Conservation (phyloP, 2,797 vertebrate genomes). For the Hippocampus kuda region DNA sequence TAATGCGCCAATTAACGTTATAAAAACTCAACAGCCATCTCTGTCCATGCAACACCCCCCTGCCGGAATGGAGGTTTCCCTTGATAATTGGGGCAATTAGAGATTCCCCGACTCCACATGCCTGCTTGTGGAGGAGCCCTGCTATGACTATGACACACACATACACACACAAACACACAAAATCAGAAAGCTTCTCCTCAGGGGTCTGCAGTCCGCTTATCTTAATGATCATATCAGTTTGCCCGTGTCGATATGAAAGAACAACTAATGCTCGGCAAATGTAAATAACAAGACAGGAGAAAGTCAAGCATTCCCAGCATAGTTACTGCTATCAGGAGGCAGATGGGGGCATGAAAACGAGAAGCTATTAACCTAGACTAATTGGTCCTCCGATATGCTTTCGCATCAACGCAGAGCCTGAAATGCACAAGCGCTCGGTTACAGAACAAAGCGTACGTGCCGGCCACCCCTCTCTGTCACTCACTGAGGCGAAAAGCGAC, state of each 20-base stretch:
- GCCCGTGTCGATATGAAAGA: constrained; percentile 34
- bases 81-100: constrained; percentile 62
- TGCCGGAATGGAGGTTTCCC: constrained; percentile 56
- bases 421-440: not conserved
- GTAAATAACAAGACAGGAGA: constrained; percentile 51
- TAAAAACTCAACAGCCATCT: constrained; percentile 24
- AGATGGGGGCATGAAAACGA: not conserved
- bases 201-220: constrained; percentile 45
- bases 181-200: constrained; percentile 38
- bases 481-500: constrained; percentile 30
- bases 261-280: constrained; percentile 42
- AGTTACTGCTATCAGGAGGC: constrained; percentile 43
- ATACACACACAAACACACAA: not conserved
- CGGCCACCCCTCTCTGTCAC: not conserved
- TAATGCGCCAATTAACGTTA: constrained; percentile 31
- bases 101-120: constrained; percentile 49
- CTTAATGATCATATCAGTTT: constrained; percentile 62
- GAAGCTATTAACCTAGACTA: not conserved
- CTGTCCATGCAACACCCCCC: constrained; percentile 24
- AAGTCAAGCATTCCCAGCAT: constrained; percentile 38
- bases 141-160: constrained; percentile 52
- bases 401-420: not conserved
- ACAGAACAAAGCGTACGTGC: constrained; percentile 13
- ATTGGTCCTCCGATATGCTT: constrained; percentile 7
- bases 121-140: constrained; percentile 43